Base-by-base conservation (phyloP, 1,140 invertebrate genomes). In the Drosophila rufa region DNA sequence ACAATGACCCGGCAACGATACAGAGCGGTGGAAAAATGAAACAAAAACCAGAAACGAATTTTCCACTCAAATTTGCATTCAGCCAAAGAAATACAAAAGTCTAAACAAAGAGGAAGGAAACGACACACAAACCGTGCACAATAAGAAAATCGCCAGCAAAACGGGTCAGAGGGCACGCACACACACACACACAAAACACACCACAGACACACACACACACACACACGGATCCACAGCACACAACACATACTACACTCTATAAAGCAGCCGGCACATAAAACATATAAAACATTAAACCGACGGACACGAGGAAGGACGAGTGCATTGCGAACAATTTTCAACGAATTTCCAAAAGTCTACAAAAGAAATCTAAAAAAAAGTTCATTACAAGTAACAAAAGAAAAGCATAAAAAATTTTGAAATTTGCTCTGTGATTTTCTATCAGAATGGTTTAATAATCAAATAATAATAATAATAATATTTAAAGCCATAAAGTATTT, bases 341-440 rank as follows among this genome's bases (percentile, higher is more conserved):
- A 90, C 85, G 85, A 90, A 90, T 90, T 90, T 90, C 85, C 61
- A 66, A 79, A 85, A 82, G 79, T 79, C 81, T 84, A 78, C 74
- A 57, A 50, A 75, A 48, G 27, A 53, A 71, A 82, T 62, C 30
- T 45, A 73, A 58, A 46, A 67, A 71, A 82, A 56, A 25, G 58
- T 33, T 57, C n/a, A 75, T 83, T 62, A 57, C 27, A 55, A 64
- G 46, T 55, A 65, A 73, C 19, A 59, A 62, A 69, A 64, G 45
- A 53, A 66, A 70, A 60, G 50, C 69, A 70, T 79, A 82, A 84
- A 60, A 86, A 62, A 69, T 67, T 86, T 86, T 84, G 84, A 90
- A 89, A 87, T 89, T 87, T 89, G 81, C 84, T 87, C 84, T 90
- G 85, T 90, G 85, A 90, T 90, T 90, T 90, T 90, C 85, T 90